A percentile compares a stretch with the other conserved stretches of the same genome.
Evolutionary conservation across 2,797 vertebrate genomes (phyloP).

Genomic region (Sebastolobus altivelis): DNA sequence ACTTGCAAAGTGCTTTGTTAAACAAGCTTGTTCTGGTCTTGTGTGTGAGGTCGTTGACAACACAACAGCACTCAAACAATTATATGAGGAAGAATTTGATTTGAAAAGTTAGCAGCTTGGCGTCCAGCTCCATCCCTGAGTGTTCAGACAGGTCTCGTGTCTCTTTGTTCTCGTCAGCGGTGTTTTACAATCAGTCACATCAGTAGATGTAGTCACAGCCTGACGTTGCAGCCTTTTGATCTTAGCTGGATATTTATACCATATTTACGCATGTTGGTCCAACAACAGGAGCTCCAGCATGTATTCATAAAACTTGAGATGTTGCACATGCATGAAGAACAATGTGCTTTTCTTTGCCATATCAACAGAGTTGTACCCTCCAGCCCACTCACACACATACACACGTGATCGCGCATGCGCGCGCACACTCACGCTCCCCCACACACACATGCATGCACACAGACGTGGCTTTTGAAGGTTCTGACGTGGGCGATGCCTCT

Average conservation of each 20-base stretch:
- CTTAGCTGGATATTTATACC: conserved; percentile 35
- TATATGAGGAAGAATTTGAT: not conserved
- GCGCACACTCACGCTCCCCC: conserved; percentile 24
- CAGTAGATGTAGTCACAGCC: conserved; percentile 1
- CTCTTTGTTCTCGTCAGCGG: not conserved
- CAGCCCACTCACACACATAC: conserved; percentile 45
- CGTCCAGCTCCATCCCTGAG: not conserved
- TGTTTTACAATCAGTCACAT: conserved; percentile 30
- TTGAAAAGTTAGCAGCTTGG: not conserved
- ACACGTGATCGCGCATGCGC: conserved; percentile 40
- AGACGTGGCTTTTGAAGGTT: conserved; percentile 84
- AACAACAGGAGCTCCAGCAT: conserved; percentile 13
- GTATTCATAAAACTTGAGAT: conserved; percentile 38
- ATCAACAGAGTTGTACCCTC: conserved; percentile 49
- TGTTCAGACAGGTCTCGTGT: not conserved
- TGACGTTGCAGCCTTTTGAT: conserved; percentile 10
- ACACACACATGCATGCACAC: conserved; percentile 41
- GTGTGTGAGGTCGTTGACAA: conserved; percentile 4
- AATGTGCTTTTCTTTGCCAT: conserved; percentile 51
- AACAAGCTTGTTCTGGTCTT: not conserved
- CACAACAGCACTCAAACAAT: not conserved
- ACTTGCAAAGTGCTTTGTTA: not conserved
- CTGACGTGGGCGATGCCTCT: conserved; percentile 89
- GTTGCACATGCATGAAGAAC: not conserved
- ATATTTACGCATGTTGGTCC: conserved; percentile 14